phyloP scores from a whole-genome alignment of 1,140 invertebrate genomes.

The Protaetia brevitarsis region DNA sequence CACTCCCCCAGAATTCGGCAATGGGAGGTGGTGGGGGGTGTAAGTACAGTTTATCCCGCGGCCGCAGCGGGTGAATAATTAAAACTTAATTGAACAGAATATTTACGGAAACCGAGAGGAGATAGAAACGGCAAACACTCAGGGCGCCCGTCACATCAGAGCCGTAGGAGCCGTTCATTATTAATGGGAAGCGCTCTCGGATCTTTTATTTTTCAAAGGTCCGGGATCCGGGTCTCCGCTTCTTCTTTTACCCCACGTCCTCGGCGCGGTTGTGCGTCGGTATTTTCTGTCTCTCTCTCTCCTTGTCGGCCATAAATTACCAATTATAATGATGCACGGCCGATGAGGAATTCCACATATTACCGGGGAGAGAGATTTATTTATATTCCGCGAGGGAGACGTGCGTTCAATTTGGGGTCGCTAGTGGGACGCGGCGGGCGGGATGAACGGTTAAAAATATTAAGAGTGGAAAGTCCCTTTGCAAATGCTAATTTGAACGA shows the following conservation, averaged over 20 bases:
- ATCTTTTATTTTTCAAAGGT: constrained; percentile 11
- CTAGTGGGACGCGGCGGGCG: no score
- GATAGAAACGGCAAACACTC: constrained; percentile 10
- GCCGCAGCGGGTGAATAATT: constrained; percentile 5
- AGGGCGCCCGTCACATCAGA: background rate
- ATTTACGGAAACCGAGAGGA: background rate
- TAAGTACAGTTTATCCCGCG: constrained; percentile 13
- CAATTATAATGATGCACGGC: background rate
- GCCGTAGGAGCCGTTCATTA: constrained; percentile 13
- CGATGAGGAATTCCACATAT: background rate
- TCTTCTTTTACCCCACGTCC: no score
- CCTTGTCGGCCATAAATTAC: background rate
- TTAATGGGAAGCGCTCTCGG: background rate
- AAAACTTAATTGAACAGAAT: constrained; percentile 18
- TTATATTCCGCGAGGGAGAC: no score
- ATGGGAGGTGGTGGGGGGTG: no score
- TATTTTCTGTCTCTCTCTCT: background rate
- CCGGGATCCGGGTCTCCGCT: background rate
- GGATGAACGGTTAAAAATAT: no score
- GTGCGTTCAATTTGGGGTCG: no score
- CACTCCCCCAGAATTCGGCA: no score
- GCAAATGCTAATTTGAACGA: no score
- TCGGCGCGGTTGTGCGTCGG: background rate
- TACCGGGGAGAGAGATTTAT: background rate
- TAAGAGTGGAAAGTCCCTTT: no score